phyloP scores from a whole-genome alignment of 1,140 invertebrate species.

The Drosophila burlai region DNA sequence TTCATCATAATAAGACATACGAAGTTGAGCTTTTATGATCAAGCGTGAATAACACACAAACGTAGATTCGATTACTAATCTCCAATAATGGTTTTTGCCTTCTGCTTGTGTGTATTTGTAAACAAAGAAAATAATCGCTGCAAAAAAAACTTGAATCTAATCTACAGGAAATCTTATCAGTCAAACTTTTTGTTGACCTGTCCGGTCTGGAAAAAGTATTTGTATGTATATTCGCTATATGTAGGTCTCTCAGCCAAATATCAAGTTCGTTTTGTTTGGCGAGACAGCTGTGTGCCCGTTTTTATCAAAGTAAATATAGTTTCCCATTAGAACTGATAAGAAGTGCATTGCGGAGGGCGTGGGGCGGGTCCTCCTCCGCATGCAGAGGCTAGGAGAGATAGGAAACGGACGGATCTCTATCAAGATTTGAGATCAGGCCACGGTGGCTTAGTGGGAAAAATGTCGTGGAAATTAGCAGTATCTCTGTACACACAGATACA shows the following conservation, averaged over 20 bases:
- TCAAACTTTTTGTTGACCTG: constrained; percentile 61
- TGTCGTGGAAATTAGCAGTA: constrained; percentile 18
- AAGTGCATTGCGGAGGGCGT: constrained; percentile 29
- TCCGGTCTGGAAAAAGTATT: constrained; percentile 38
- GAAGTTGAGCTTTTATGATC: constrained; percentile 35
- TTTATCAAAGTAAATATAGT: constrained; percentile 36
- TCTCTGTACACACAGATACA: not conserved
- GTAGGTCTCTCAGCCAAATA: constrained; percentile 39
- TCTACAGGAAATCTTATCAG: constrained; percentile 54
- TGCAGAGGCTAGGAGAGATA: not conserved
- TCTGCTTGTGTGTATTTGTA: constrained; percentile 31
- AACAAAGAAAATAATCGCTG: constrained; percentile 61
- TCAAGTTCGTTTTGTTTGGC: constrained; percentile 20
- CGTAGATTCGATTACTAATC: constrained; percentile 46
- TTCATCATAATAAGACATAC: constrained; percentile 39
- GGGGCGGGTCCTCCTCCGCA: constrained; percentile 5
- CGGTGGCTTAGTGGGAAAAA: not conserved
- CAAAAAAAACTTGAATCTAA: constrained; percentile 54
- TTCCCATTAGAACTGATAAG: constrained; percentile 25
- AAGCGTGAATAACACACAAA: constrained; percentile 25
- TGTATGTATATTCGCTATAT: constrained; percentile 17
- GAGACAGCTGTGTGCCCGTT: constrained; percentile 31
- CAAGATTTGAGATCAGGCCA: constrained; percentile 16
- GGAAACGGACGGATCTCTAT: constrained; percentile 2
- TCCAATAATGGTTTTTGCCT: constrained; percentile 38